phyloP scores from a whole-genome alignment of 2,888 invertebrate genomes.

The Netelia fuscicornis region DNA sequence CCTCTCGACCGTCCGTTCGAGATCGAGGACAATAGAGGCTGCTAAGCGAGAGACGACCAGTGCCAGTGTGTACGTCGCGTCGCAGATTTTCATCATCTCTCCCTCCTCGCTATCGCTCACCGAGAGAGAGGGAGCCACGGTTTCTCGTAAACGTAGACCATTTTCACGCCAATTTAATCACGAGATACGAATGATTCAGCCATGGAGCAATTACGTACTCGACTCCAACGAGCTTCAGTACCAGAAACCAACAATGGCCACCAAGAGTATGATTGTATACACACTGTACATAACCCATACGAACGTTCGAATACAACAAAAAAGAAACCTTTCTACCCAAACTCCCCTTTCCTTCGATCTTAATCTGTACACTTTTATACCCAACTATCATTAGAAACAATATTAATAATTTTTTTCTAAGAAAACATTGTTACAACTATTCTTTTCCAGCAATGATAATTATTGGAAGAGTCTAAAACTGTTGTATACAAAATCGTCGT shows the following conservation, averaged over 20 bases:
- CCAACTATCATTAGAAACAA: too few species aligned
- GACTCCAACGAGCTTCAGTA: constrained; percentile 31
- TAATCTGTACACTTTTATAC: too few species aligned
- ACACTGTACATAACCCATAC: constrained; percentile 8
- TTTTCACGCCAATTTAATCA: constrained; percentile 69
- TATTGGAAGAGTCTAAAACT: not conserved
- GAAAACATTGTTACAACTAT: not conserved
- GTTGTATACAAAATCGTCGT: not conserved
- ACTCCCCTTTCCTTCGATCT: too few species aligned
- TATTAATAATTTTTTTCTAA: not conserved
- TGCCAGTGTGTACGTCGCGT: constrained; percentile 40
- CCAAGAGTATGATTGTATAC: constrained; percentile 14
- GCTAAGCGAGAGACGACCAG: constrained; percentile 21
- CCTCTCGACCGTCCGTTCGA: constrained; percentile 20
- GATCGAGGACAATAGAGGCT: constrained; percentile 51
- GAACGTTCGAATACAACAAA: constrained; percentile 35
- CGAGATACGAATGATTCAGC: constrained; percentile 59
- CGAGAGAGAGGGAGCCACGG: constrained; percentile 39
- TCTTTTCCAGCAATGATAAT: not conserved
- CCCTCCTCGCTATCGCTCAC: constrained; percentile 23
- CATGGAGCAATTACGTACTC: constrained; percentile 57
- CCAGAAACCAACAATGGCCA: constrained; percentile 40
- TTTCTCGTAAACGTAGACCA: constrained; percentile 64
- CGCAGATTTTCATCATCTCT: constrained; percentile 64
- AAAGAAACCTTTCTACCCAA: not conserved